Conservation (phyloP, 2,888 invertebrate species). For the Coenonympha arcania region DNA sequence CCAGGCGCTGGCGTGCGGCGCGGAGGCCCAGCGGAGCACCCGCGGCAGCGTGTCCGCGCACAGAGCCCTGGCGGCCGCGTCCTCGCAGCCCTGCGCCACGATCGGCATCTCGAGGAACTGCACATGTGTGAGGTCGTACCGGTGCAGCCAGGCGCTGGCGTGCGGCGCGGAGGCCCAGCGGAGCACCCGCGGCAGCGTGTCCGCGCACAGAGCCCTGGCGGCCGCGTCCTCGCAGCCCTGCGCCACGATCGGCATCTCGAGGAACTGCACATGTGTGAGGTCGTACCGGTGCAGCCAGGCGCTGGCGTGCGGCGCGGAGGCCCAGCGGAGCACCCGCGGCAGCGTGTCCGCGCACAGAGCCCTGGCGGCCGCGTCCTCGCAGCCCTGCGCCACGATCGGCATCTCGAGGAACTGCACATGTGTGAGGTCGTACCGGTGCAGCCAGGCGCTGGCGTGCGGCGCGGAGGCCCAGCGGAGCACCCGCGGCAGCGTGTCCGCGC, state of each 20-base stretch:
- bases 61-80: conserved; percentile 89
- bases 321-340: conserved; percentile 90
- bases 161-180: conserved; percentile 93
- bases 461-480: conserved; percentile 93
- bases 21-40: conserved; percentile 91
- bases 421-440: conserved; percentile 76
- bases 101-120: conserved; percentile 92
- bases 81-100: conserved; percentile 96
- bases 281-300: conserved; percentile 85
- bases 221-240: conserved; percentile 98
- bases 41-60: conserved; percentile 87
- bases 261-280: conserved; percentile 78
- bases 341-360: conserved; percentile 89
- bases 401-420: conserved; percentile 89
- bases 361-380: conserved; percentile 94
- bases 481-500: conserved; percentile 86
- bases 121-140: conserved; percentile 45
- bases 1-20: conserved; percentile 94
- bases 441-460: conserved; percentile 94
- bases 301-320: conserved; percentile 90
- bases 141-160: conserved; percentile 93
- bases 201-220: conserved; percentile 85
- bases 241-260: conserved; percentile 93
- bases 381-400: conserved; percentile 94
- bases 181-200: conserved; percentile 88